Evolutionary conservation across 2,888 invertebrate genomes (phyloP).

Genomic region (Oscheius sp.): DNA sequence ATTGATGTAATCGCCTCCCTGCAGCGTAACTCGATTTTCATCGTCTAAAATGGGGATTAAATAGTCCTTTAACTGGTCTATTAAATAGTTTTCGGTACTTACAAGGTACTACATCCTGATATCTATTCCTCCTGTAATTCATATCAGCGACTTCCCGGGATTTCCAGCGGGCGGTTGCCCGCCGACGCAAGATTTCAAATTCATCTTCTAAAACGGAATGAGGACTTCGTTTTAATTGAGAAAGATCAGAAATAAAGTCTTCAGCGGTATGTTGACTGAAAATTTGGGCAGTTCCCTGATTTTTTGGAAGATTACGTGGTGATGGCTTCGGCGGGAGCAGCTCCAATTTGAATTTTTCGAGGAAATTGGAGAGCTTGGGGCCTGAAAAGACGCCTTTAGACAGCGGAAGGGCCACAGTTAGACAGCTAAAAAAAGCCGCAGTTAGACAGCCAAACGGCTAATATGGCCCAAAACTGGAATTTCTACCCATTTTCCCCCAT

Average conservation of each 20-base stretch:
- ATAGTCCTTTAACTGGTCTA: neutral
- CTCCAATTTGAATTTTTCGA: neutral
- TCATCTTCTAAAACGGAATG: constrained; percentile 26
- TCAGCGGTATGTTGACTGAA: constrained; percentile 16
- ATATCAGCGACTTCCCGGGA: constrained; percentile 19
- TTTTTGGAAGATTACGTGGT: constrained; percentile 15
- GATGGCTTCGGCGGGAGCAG: constrained; percentile 12
- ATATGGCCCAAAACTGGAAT: no score
- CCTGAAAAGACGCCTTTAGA: constrained; percentile 2
- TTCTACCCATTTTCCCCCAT: no score
- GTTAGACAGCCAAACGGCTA: no score
- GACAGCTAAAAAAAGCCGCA: no score
- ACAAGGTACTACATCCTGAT: constrained; percentile 23
- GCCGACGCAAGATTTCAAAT: constrained; percentile 25
- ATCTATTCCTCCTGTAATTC: constrained; percentile 11
- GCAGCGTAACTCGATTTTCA: constrained; percentile 56
- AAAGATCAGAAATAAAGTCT: constrained; percentile 15
- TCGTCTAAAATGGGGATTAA: constrained; percentile 44
- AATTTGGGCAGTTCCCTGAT: no score
- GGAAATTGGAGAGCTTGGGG: neutral
- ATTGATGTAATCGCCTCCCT: constrained; percentile 57
- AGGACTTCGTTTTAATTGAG: constrained; percentile 15
- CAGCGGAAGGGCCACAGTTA: no score
- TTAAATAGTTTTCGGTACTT: neutral
- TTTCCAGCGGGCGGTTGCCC: constrained; percentile 25